Base-by-base conservation (phyloP, 2,113 vertebrate genomes). In the Psephotus haematonotus region DNA sequence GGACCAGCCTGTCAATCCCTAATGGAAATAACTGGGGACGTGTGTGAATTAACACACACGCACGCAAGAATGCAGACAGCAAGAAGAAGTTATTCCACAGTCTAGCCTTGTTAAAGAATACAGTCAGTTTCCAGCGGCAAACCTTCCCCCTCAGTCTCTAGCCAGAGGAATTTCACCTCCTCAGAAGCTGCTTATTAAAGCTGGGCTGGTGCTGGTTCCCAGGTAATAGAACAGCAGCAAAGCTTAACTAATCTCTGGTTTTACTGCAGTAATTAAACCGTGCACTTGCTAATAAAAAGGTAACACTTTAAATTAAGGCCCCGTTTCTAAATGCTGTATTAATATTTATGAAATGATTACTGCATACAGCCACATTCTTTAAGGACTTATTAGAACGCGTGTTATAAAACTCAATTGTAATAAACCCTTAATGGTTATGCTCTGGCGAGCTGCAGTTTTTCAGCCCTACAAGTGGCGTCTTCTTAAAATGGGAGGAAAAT, bases 261-360 rank as follows among this genome's bases (percentile, higher is more conserved):
- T 98, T 98, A 98, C 72, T 96, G 85, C 87, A 0, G 62, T 95
- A 96, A 98, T 98, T 98, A 98, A 98, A 97, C 86, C 46, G 15
- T 89, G 82, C 95, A 97, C 97, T 97, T 96, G 97, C 96, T 97
- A 98, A 97, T 98, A 97, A 98, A 98, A 97, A 98, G 82, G 74
- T 82, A 97, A 96, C 91, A 91, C 97, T 98, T 96, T 96, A 97
- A 97, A 97, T 97, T 94, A 93, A 95, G 93, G 90, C 90, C 93
- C 84, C 59, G 6, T 96, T 96, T 97, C 96, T 98, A 97, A 94
- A 95, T 97, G 97, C 87, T 97, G 90, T 86, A 94, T 97, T 97
- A 95, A 97, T 98, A 97, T 97, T 97, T 97, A 96, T 97, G 97
- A 97, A 98, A 98, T 95, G 92, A 96, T 96, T 95, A 95, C 37